Evolutionary conservation across 2,797 vertebrate species (phyloP).

Genomic region (Tragopan temminckii): DNA sequence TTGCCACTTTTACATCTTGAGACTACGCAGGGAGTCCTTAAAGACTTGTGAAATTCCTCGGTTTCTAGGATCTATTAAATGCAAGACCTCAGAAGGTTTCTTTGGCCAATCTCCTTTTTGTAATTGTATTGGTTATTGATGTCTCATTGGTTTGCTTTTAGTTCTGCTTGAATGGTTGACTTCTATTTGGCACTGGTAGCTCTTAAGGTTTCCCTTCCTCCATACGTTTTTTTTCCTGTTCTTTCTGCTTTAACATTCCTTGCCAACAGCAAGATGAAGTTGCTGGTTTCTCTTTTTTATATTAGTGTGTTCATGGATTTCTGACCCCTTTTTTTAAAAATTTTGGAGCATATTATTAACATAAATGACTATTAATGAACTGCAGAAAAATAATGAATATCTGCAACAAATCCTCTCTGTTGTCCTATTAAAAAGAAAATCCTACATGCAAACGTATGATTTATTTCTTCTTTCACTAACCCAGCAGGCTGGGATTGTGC

Average conservation of each 20-base stretch:
- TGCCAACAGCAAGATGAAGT: not conserved
- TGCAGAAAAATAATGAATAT: not conserved
- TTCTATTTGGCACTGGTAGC: not conserved
- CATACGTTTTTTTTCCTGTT: not conserved
- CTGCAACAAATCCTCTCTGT: not conserved
- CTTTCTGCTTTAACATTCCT: not conserved
- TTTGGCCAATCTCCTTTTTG: not conserved
- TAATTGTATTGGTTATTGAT: not conserved
- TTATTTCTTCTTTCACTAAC: not conserved
- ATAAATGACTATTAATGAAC: not conserved
- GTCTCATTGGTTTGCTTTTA: not conserved
- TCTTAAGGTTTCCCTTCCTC: not conserved
- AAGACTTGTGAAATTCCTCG: not conserved
- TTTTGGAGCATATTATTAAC: constrained; percentile 1
- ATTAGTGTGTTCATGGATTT: not conserved
- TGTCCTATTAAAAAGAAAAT: not conserved
- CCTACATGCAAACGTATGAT: not conserved
- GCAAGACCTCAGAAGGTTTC: not conserved
- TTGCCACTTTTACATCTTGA: not conserved
- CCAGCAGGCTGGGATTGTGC: not conserved
- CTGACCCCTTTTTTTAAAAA: not conserved
- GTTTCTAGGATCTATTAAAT: not conserved
- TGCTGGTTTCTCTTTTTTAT: not conserved
- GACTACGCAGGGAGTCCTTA: not conserved
- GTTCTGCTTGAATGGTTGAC: not conserved